Evolutionary conservation across 2,797 vertebrate species (phyloP).

Genomic region (Chelon auratus): DNA sequence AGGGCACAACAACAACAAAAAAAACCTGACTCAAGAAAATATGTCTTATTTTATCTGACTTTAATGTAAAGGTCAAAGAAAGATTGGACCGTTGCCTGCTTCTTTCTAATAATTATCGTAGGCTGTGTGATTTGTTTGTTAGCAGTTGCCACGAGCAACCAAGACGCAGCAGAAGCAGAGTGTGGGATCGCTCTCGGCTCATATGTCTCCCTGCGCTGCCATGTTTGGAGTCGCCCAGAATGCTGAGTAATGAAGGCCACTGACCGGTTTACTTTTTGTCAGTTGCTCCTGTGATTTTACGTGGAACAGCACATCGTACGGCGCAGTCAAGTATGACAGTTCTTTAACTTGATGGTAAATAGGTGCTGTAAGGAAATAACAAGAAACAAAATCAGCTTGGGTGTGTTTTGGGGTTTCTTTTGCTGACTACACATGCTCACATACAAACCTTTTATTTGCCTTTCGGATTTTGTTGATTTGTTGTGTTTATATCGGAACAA

Average conservation of each 20-base stretch:
- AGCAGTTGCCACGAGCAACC: constrained; percentile 40
- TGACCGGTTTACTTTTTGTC: constrained; percentile 40
- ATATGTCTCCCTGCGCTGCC: constrained; percentile 28
- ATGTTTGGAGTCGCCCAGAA: constrained; percentile 38
- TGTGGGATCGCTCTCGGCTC: constrained; percentile 11
- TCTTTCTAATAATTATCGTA: constrained; percentile 15
- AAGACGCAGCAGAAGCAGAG: constrained; percentile 15
- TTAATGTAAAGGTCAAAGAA: not conserved
- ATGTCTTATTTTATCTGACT: not conserved
- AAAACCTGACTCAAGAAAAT: too few relatives aligned
- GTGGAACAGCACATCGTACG: constrained; percentile 15
- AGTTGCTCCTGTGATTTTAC: constrained; percentile 32
- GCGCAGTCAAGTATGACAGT: constrained; percentile 9
- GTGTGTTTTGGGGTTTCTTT: not conserved
- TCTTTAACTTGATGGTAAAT: constrained; percentile 32
- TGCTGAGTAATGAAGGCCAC: constrained; percentile 30
- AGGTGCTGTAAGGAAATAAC: constrained; percentile 15
- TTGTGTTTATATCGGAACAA: not conserved
- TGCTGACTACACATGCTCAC: not conserved
- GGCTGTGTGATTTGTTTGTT: constrained; percentile 51
- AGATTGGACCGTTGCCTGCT: constrained; percentile 21
- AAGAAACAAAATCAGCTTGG: not conserved
- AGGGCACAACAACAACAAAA: not conserved
- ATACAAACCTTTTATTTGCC: constrained; percentile 24
- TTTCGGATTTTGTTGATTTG: constrained; percentile 21